Percentiles rank a stretch among this genome's conserved stretches.
Conservation (phyloP, 2,888 invertebrate species). For the Eurytoma adleriae region DNA sequence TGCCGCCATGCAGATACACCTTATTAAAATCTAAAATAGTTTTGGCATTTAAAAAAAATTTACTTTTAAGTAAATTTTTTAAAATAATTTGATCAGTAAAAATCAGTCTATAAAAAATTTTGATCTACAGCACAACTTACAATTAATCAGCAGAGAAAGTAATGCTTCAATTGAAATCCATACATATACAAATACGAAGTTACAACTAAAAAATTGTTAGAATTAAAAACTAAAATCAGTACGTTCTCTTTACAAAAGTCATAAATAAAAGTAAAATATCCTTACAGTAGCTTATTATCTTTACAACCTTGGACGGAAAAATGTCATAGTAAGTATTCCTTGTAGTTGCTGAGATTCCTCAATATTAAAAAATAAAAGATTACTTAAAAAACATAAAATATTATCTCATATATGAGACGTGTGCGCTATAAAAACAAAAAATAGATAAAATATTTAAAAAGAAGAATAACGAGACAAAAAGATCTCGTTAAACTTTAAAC, state of each 20-base stretch:
- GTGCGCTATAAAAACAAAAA: slow-evolving; percentile 19
- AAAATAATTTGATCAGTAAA: not conserved
- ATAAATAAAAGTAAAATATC: slow-evolving; percentile 27
- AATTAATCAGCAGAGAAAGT: not conserved
- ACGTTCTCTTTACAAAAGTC: not conserved
- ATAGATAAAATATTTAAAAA: slow-evolving; percentile 40
- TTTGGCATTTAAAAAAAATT: slow-evolving; percentile 38
- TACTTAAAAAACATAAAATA: not conserved
- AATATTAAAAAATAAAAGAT: slow-evolving; percentile 16
- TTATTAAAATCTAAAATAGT: slow-evolving; percentile 20
- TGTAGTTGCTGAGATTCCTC: slow-evolving; percentile 37
- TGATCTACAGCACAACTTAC: slow-evolving; percentile 25
- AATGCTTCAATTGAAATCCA: too few species aligned
- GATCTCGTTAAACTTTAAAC: slow-evolving; percentile 20
- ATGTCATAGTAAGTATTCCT: slow-evolving; percentile 25
- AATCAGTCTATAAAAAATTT: slow-evolving; percentile 53
- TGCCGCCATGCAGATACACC: slow-evolving; percentile 13
- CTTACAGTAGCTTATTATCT: slow-evolving; percentile 25
- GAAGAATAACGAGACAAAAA: slow-evolving; percentile 24
- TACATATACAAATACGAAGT: too few species aligned
- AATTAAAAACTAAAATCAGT: not conserved
- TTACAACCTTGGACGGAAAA: slow-evolving; percentile 53
- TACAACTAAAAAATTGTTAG: too few species aligned
- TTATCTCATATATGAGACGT: not conserved
- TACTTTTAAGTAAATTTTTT: slow-evolving; percentile 35